Percentiles rank a stretch among this genome's conserved stretches.
These are phyloP conservation scores for Scaptodrosophila latifasciaeformis DNA, from an alignment of 2,888 invertebrate genomes.

Conservation along the genomic window DNA sequence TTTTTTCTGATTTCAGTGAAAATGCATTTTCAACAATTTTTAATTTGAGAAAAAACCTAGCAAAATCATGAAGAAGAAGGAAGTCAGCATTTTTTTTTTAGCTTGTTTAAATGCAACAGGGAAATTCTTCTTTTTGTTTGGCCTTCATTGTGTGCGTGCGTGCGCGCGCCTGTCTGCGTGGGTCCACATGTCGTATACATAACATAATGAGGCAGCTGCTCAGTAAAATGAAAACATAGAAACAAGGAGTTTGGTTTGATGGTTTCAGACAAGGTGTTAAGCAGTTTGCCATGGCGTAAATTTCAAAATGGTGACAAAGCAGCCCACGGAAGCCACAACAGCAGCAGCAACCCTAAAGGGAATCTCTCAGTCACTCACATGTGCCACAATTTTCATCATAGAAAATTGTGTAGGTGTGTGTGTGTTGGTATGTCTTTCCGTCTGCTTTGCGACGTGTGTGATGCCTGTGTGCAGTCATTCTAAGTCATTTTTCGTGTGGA, in stretches of 20 bases:
- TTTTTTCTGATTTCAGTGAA: background rate
- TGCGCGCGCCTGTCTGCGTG: background rate
- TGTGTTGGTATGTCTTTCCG: conserved; percentile 6
- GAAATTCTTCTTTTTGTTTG: too few relatives aligned
- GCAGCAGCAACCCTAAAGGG: conserved; percentile 70
- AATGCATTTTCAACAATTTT: conserved; percentile 49
- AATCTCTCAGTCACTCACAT: conserved; percentile 22
- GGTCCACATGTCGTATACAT: conserved; percentile 54
- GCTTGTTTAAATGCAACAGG: conserved; percentile 42
- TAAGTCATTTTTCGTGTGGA: conserved; percentile 48
- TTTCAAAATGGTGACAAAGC: conserved; percentile 70
- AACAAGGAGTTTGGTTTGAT: conserved; percentile 34
- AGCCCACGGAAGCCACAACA: too few relatives aligned
- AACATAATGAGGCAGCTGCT: conserved; percentile 47
- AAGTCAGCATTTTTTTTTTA: too few relatives aligned
- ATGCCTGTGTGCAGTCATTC: conserved; percentile 47
- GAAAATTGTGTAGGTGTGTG: conserved; percentile 6
- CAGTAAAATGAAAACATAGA: too few relatives aligned
- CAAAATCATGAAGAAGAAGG: too few relatives aligned
- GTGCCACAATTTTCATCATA: too few relatives aligned
- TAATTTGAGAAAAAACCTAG: too few relatives aligned
- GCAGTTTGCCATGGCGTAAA: conserved; percentile 68
- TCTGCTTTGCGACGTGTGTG: conserved; percentile 6
- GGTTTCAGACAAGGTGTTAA: conserved; percentile 46
- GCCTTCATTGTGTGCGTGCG: too few relatives aligned